These are phyloP conservation scores for Sus cebifrons DNA, from an alignment of 2,797 vertebrate species.

Conservation along the genomic window DNA sequence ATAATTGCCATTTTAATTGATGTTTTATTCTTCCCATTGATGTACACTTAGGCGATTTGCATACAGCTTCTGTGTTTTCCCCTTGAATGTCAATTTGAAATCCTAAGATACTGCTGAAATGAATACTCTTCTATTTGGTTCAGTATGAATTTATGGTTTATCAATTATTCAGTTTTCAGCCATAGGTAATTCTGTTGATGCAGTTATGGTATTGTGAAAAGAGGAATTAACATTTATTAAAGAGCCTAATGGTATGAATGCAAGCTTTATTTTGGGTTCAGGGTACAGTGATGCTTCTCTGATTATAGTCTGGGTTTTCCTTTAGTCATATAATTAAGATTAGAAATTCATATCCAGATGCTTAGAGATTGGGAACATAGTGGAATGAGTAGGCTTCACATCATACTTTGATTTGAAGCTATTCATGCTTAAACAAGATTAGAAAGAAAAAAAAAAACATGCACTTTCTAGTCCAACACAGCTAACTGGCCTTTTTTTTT, in stretches of 20 bases:
- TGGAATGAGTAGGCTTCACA: neutral
- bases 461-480: neutral
- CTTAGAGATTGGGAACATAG: neutral
- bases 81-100: constrained; percentile 41
- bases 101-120: constrained; percentile 53
- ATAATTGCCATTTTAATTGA: constrained; percentile 77
- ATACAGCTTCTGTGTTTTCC: constrained; percentile 13
- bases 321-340: constrained; percentile 39
- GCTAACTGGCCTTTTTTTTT: neutral
- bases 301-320: constrained; percentile 18
- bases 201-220: constrained; percentile 13
- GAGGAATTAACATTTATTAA: constrained; percentile 37
- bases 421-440: constrained; percentile 16
- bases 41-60: constrained; percentile 44
- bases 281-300: neutral
- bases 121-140: constrained; percentile 44
- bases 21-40: constrained; percentile 75
- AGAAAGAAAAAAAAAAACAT: neutral
- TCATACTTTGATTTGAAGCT: constrained; percentile 49
- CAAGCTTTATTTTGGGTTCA: constrained; percentile 11
- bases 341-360: neutral
- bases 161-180: constrained; percentile 17
- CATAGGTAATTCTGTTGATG: neutral
- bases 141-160: constrained; percentile 30
- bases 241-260: neutral